A percentile compares a stretch with the other conserved stretches of the same genome.
Conservation (phyloP, 2,888 invertebrate genomes). For the Brachyopa scutellaris region DNA sequence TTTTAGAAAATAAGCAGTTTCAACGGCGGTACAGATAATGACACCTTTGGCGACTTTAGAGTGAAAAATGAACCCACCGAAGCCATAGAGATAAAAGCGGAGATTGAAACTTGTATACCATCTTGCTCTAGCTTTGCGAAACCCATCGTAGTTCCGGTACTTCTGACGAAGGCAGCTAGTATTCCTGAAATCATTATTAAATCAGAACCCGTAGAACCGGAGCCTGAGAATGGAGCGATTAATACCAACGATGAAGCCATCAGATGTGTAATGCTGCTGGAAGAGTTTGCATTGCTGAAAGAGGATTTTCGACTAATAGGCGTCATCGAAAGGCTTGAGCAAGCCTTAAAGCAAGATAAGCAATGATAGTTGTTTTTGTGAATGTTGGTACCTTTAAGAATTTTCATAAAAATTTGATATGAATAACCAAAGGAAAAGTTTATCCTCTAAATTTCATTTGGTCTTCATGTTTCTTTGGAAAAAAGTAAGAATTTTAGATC, state of each 20-base stretch:
- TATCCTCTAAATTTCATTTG: no score
- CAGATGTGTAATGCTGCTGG: constrained; percentile 78
- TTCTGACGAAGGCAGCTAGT: background rate
- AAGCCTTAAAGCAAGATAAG: constrained; percentile 37
- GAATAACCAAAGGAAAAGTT: no score
- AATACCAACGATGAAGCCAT: constrained; percentile 75
- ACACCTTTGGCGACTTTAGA: background rate
- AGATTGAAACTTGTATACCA: background rate
- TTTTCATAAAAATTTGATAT: no score
- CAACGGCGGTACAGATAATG: constrained; percentile 67
- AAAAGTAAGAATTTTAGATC: no score
- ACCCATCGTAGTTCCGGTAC: background rate
- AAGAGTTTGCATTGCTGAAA: constrained; percentile 78
- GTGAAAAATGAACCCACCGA: background rate
- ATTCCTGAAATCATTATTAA: background rate
- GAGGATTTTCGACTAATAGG: constrained; percentile 79
- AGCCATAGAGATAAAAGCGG: background rate
- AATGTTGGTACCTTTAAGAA: no score
- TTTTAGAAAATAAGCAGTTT: constrained; percentile 77
- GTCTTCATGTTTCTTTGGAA: no score
- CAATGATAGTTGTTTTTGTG: background rate
- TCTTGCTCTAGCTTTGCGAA: background rate
- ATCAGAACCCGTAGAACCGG: no score
- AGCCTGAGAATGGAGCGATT: background rate
- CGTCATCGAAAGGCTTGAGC: constrained; percentile 74